These are phyloP conservation scores for Sterna hirundo DNA, from an alignment of 2,113 vertebrate species.

Conservation along the genomic window DNA sequence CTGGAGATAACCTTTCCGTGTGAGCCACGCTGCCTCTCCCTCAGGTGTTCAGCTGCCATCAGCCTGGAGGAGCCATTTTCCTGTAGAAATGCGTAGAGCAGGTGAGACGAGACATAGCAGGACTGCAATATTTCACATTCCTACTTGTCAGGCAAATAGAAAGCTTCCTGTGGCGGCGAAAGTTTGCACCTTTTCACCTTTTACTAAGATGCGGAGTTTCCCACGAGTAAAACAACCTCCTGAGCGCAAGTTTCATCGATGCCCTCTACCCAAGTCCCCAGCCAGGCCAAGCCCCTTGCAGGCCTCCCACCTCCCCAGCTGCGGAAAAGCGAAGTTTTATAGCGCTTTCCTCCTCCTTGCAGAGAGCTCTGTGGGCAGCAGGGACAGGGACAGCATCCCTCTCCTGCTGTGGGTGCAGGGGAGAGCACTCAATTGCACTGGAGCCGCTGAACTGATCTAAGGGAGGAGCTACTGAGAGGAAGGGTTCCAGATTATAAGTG, in stretches of 20 bases:
- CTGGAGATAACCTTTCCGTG: background rate
- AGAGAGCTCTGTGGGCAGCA: background rate
- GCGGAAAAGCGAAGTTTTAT: background rate
- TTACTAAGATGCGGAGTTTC: background rate
- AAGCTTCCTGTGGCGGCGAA: background rate
- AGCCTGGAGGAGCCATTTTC: background rate
- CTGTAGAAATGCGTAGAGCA: background rate
- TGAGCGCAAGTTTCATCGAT: background rate
- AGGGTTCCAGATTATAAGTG: background rate
- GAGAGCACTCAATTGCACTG: background rate
- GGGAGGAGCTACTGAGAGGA: background rate
- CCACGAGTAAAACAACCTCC: background rate
- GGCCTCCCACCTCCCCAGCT: background rate
- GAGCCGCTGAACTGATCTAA: background rate
- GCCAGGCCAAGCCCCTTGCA: background rate
- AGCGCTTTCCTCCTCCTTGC: background rate
- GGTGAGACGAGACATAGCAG: background rate
- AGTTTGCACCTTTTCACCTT: background rate
- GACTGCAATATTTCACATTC: background rate
- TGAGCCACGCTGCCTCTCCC: background rate
- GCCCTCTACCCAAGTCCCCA: background rate
- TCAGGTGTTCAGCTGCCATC: constrained; percentile 17
- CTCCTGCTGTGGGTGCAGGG: background rate
- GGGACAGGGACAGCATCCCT: background rate
- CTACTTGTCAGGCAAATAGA: background rate